These are phyloP conservation scores for Drosophila jambulina DNA, from an alignment of 1,140 invertebrate genomes.

Conservation along the genomic window DNA sequence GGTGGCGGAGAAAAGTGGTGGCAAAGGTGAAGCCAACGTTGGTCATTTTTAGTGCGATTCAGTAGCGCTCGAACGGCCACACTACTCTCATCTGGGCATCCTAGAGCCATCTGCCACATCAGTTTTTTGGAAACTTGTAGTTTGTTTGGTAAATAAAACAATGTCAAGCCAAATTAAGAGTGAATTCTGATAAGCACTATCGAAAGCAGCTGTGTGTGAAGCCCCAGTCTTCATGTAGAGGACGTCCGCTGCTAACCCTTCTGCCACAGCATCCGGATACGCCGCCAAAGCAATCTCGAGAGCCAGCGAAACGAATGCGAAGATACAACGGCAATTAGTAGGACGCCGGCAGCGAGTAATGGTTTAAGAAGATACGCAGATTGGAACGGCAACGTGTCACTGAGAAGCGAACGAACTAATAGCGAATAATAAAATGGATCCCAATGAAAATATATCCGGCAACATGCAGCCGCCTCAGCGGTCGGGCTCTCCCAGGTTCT, in stretches of 20 bases:
- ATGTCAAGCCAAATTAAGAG: conserved; percentile 36
- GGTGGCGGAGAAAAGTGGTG: not conserved
- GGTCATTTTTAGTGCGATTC: no score
- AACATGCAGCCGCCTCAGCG: conserved; percentile 74
- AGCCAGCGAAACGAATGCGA: conserved; percentile 11
- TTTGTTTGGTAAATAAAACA: conserved; percentile 19
- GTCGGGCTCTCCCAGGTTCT: conserved; percentile 12
- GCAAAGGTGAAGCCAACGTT: no score
- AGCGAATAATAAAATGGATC: conserved; percentile 12
- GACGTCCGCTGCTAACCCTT: conserved; percentile 2
- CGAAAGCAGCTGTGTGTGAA: conserved; percentile 14
- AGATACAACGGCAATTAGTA: conserved; percentile 17
- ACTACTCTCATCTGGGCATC: conserved; percentile 5
- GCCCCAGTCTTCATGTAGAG: conserved; percentile 12
- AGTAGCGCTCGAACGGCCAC: not conserved
- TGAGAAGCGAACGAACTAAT: not conserved
- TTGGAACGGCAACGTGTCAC: conserved; percentile 9
- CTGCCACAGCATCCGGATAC: conserved; percentile 22
- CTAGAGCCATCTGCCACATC: conserved; percentile 38
- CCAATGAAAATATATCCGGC: conserved; percentile 35
- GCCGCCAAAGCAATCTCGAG: conserved; percentile 2
- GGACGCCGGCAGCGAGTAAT: not conserved
- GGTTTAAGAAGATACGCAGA: not conserved
- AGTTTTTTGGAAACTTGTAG: conserved; percentile 26
- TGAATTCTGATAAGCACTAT: conserved; percentile 24